A percentile compares a stretch with the other conserved stretches of the same genome.
Evolutionary conservation across 1,140 invertebrate genomes (phyloP).

Genomic region (Zaprionus africanus): DNA sequence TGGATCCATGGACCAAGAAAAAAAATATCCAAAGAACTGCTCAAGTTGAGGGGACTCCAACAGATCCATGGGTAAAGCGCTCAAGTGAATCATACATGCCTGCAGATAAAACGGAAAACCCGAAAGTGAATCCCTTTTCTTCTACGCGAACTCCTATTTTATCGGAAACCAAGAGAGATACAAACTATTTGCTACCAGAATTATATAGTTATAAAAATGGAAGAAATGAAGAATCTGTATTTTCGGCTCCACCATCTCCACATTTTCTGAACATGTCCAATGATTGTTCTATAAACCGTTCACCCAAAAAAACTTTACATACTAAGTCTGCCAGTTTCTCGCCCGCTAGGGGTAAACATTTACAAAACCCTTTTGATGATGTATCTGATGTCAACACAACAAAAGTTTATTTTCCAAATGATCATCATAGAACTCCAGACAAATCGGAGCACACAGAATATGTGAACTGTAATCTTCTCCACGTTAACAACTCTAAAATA

Average conservation of each 20-base stretch:
- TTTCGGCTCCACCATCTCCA: conserved; percentile 70
- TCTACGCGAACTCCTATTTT: conserved; percentile 32
- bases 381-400: conserved; percentile 26
- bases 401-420: conserved; percentile 10
- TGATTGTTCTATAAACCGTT: conserved; percentile 43
- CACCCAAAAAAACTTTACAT: conserved; percentile 30
- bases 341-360: conserved; percentile 60
- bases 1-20: conserved; percentile 84
- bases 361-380: conserved; percentile 53
- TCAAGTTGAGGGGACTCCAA: conserved; percentile 24
- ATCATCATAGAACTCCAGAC: conserved; percentile 17
- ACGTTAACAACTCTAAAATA: conserved; percentile 49
- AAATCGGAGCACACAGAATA: conserved; percentile 30
- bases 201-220: conserved; percentile 35
- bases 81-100: conserved; percentile 32
- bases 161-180: conserved; percentile 36
- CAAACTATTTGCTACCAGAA: conserved; percentile 43
- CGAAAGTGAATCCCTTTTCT: conserved; percentile 47
- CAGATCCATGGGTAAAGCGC: conserved; percentile 69
- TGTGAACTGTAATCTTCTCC: conserved; percentile 38
- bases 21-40: conserved; percentile 32
- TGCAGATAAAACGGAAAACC: conserved; percentile 37
- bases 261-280: conserved; percentile 46
- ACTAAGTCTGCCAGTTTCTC: conserved; percentile 67
- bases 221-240: conserved; percentile 37